phyloP scores from a whole-genome alignment of 2,888 invertebrate species.

The Monoplex corrugatus region DNA sequence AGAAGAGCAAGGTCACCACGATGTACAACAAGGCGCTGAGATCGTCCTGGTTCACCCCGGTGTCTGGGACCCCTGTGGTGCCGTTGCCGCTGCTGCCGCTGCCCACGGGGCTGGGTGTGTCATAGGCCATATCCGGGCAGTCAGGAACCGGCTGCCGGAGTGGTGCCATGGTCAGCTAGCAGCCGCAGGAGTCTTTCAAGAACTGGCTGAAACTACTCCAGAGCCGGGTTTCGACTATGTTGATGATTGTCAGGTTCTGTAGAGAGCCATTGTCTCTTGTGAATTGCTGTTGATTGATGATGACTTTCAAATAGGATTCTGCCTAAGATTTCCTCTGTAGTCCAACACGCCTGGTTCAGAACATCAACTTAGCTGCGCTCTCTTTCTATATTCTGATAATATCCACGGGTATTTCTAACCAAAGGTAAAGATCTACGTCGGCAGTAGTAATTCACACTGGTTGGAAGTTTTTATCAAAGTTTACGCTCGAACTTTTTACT shows the following conservation, averaged over 20 bases:
- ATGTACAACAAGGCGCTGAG: slow-evolving; percentile 77
- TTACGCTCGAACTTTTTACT: too few relatives aligned
- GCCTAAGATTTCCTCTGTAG: too few relatives aligned
- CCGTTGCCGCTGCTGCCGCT: slow-evolving; percentile 5
- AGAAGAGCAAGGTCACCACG: slow-evolving; percentile 74
- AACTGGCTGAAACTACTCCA: background rate
- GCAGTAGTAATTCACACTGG: too few relatives aligned
- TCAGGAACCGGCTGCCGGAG: background rate
- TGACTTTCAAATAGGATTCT: too few relatives aligned
- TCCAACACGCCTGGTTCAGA: background rate
- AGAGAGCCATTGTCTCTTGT: background rate
- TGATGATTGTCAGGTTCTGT: background rate
- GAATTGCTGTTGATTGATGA: background rate
- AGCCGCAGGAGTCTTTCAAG: background rate
- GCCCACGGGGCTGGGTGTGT: background rate
- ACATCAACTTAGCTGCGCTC: too few relatives aligned
- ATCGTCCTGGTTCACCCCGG: slow-evolving; percentile 51
- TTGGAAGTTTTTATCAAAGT: too few relatives aligned
- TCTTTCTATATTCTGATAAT: too few relatives aligned
- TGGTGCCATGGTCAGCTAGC: background rate
- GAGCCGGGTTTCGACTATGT: background rate
- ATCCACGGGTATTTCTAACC: too few relatives aligned
- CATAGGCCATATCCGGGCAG: background rate
- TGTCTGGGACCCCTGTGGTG: slow-evolving; percentile 5
- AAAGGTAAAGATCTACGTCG: too few relatives aligned